Evolutionary conservation across 2,113 vertebrate genomes (phyloP), one percentile per base, ranked within the genome.

Genomic region (Lontra canadensis): DNA sequence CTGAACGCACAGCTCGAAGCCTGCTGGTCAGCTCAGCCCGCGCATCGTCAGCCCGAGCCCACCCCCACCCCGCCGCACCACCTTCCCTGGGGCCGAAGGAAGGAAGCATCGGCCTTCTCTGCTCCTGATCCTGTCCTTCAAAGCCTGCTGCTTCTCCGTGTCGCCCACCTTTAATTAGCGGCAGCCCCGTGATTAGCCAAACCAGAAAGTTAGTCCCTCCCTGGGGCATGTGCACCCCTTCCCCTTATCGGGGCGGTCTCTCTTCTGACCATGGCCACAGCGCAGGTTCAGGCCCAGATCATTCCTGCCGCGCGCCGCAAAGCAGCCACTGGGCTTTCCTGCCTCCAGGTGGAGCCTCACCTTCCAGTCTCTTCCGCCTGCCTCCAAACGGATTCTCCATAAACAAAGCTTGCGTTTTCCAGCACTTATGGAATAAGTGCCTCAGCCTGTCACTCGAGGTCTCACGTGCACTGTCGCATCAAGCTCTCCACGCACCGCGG

Each of bases 401-500:
- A 17, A 1, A 4, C 5, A 17, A 6, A 61, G 4, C 73, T 57
- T 57, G 47, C 42, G 13, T 65, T 81, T 93, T 10, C 12, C n/a
- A 57, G 34, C 44, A 57, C 25, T 5, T 18, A 55, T 0, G 20
- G n/a, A 47, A 17, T 10, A 14, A 36, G 0, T 21, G 29, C 17
- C 26, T n/a, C 18, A 65, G 36, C 20, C 34, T 4, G 4, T n/a
- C 4, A 7, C 49, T 36, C 0, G 0, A 39, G 71, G 7, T 39
- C 49, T 67, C 15, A 14, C 0, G 5, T 10, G 34, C 7, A 20
- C 9, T 12, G 4, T 3, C 6, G 13, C 12, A 26, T 3, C 36
- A 47, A 21, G 23, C 2, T 6, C 12, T 9, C 11, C 7, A 0
- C 11, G 29, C 10, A 12, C 49, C 42, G 8, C 3, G 21, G 10